Percentiles rank a stretch among this genome's conserved stretches.
Evolutionary conservation across 1,140 invertebrate species (phyloP).

Genomic region (Chelonus insularis): DNA sequence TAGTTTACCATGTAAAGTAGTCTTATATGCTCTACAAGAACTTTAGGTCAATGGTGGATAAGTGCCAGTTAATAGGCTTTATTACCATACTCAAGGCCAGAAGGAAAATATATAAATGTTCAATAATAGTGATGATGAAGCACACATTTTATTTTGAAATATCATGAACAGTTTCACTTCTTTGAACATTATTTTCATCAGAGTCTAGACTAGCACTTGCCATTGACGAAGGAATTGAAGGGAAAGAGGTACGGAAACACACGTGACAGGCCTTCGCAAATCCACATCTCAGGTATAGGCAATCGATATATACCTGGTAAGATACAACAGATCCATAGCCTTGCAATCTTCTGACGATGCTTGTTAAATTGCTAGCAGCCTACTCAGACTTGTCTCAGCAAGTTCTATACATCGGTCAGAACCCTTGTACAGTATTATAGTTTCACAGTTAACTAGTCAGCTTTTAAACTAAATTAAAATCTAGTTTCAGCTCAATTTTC

Average conservation of each 20-base stretch:
- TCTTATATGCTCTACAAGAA: no score
- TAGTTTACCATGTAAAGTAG: no score
- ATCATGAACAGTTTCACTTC: no score
- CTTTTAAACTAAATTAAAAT: neutral
- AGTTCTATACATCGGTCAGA: slow-evolving; percentile 24
- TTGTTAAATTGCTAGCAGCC: slow-evolving; percentile 25
- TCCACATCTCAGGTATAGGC: slow-evolving; percentile 10
- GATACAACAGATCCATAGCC: slow-evolving; percentile 9
- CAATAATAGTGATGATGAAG: no score
- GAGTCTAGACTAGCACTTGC: no score
- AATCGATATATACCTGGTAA: slow-evolving; percentile 18
- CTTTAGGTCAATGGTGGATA: no score
- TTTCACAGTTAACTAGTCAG: neutral
- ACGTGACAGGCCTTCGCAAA: slow-evolving; percentile 7
- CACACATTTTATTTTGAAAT: no score
- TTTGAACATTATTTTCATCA: no score
- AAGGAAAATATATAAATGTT: no score
- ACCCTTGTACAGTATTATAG: slow-evolving; percentile 1
- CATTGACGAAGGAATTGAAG: neutral
- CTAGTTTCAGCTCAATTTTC: no score
- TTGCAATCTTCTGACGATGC: slow-evolving; percentile 21
- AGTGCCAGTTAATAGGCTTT: slow-evolving; percentile 14
- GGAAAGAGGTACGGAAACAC: neutral
- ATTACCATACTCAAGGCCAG: slow-evolving; percentile 1
- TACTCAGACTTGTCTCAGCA: slow-evolving; percentile 22